Percentiles rank a stretch among this genome's conserved stretches.
phyloP scores from a whole-genome alignment of 92 coral and sea anemone species.

The Parazoanthus swiftii region DNA sequence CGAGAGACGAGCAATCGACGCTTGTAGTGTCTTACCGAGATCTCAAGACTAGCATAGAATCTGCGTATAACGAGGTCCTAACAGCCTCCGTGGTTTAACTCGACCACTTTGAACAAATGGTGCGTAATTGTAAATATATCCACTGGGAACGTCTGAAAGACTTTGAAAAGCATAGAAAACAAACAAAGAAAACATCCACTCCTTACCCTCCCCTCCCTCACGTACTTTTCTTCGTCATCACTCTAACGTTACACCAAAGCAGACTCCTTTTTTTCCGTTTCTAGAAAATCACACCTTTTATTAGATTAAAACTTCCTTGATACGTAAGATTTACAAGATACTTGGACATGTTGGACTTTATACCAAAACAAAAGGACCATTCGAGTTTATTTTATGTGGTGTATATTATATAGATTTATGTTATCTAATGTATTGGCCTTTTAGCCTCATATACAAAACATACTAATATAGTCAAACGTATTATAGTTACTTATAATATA shows the following conservation, averaged over 20 bases:
- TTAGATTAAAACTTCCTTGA: background rate
- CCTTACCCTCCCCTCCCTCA: background rate
- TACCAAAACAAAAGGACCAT: background rate
- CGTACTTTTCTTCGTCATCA: background rate
- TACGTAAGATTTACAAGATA: background rate
- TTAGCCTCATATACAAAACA: background rate
- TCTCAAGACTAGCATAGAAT: slow-evolving; percentile 84
- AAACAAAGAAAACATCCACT: background rate
- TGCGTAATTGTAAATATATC: slow-evolving; percentile 30
- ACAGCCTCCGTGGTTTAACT: slow-evolving; percentile 65
- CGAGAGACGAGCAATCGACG: slow-evolving; percentile 96
- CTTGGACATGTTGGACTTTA: background rate
- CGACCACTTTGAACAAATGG: background rate
- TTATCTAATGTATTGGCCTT: background rate
- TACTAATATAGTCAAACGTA: slow-evolving; percentile 8
- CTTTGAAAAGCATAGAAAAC: background rate
- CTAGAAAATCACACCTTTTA: no score
- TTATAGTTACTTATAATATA: slow-evolving; percentile 8
- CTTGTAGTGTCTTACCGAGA: slow-evolving; percentile 95
- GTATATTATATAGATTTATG: background rate
- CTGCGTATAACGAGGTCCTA: slow-evolving; percentile 88
- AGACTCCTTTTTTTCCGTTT: background rate
- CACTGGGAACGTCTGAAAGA: background rate
- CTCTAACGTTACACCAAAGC: background rate
- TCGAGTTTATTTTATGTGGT: background rate